phyloP scores from a whole-genome alignment of 2,113 vertebrate genomes.

The Nycticebus coucang region DNA sequence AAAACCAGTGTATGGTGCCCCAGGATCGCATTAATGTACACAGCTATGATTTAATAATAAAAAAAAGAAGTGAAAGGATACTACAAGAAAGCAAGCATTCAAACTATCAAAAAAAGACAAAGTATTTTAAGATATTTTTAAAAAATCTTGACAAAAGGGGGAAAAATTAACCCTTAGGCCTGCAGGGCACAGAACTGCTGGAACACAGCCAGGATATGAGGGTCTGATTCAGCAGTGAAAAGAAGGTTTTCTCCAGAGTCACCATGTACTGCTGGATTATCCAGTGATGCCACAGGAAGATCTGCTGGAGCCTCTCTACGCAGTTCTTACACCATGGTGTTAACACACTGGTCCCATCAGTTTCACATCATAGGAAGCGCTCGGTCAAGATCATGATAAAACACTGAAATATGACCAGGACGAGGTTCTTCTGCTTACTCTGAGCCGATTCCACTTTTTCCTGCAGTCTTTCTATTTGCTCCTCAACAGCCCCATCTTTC shows the following conservation, averaged over 20 bases:
- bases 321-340: conserved; percentile 99
- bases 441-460: conserved; percentile 98
- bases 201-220: conserved; percentile 96
- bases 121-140: conserved; percentile 66
- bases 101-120: conserved; percentile 82
- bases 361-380: conserved; percentile 96
- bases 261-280: conserved; percentile 99
- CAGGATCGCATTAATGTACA: too few species aligned
- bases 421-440: conserved; percentile 99
- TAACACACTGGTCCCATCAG: conserved; percentile 92
- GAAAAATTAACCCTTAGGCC: conserved; percentile 84
- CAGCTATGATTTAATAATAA: too few species aligned
- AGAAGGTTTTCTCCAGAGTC: conserved; percentile 96
- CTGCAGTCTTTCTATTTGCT: conserved; percentile 96
- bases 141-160: conserved; percentile 41
- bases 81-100: conserved; percentile 77
- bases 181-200: conserved; percentile 99
- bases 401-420: conserved; percentile 95
- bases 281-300: conserved; percentile 92
- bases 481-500: conserved; percentile 95
- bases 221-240: conserved; percentile 98
- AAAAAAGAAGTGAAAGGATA: conserved; percentile 78
- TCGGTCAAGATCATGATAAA: conserved; percentile 99
- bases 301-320: conserved; percentile 95
- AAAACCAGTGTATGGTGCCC: too few species aligned